Percentiles rank a stretch among this genome's conserved stretches.
phyloP scores from a whole-genome alignment of 2,888 invertebrate species.

The Acheta domesticus region DNA sequence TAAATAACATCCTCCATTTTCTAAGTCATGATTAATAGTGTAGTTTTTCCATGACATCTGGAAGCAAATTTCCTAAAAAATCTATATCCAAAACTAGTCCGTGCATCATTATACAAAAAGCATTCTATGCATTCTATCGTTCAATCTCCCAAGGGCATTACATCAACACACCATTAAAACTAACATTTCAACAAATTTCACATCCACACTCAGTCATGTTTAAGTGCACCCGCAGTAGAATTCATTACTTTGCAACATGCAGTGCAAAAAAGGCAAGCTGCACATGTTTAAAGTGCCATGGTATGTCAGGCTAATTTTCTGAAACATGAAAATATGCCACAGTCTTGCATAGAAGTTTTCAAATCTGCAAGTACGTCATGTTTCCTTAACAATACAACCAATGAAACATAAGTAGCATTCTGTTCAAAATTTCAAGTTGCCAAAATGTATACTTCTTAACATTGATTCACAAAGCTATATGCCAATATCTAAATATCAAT shows the following conservation, averaged over 20 bases:
- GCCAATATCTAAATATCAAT: constrained; percentile 6
- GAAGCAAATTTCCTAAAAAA: constrained; percentile 18
- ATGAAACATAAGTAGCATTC: no score
- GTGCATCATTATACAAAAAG: constrained; percentile 12
- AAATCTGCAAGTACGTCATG: not conserved
- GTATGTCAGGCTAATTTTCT: not conserved
- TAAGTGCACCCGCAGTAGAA: constrained; percentile 2
- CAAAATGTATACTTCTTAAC: not conserved
- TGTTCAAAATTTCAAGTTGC: no score
- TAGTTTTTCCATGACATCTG: not conserved
- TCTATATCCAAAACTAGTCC: constrained; percentile 9
- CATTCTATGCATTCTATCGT: not conserved
- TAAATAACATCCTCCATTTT: not conserved
- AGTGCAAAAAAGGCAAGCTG: constrained; percentile 18
- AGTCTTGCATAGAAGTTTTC: not conserved
- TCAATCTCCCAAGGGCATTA: not conserved
- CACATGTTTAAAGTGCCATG: not conserved
- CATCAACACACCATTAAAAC: not conserved
- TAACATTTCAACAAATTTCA: not conserved
- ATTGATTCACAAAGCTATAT: constrained; percentile 2
- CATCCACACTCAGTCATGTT: constrained; percentile 10
- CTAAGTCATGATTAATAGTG: not conserved
- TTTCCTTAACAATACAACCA: no score
- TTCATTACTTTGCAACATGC: not conserved
- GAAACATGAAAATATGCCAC: not conserved